Percentiles rank a stretch among this genome's conserved stretches.
These are phyloP conservation scores for Archegozetes longisetosus DNA, from an alignment of 1,140 invertebrate species.

Conservation along the genomic window DNA sequence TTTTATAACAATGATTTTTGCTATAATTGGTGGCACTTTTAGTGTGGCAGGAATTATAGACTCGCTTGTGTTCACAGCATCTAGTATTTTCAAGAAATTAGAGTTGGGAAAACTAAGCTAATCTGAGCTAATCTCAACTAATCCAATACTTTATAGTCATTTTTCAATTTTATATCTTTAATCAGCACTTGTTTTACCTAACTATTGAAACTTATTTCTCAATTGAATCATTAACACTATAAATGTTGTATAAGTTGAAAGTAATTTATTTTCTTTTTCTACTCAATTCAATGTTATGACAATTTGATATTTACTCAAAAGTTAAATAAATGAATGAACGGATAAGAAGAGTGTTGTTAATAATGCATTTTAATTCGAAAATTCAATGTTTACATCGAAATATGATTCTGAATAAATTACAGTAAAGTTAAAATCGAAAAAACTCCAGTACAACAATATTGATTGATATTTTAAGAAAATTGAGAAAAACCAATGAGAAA, in stretches of 20 bases:
- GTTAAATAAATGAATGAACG: neutral
- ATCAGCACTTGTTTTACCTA: too few species aligned
- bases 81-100: slow-evolving; percentile 40
- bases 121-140: slow-evolving; percentile 5
- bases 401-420: neutral
- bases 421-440: neutral
- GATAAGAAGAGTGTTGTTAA: neutral
- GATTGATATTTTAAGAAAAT: neutral
- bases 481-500: neutral
- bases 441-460: neutral
- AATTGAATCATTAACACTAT: too few species aligned
- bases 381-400: neutral
- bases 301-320: neutral
- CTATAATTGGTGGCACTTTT: slow-evolving; percentile 48
- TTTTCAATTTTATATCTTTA: neutral
- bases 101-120: slow-evolving; percentile 34
- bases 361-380: neutral
- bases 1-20: slow-evolving; percentile 49
- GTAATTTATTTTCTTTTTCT: too few species aligned
- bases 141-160: neutral
- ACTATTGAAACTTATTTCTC: neutral
- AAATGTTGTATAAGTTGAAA: too few species aligned
- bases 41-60: slow-evolving; percentile 48
- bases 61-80: slow-evolving; percentile 41
- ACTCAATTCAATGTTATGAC: too few species aligned